These are phyloP conservation scores for Dromococcyx pavoninus DNA, from an alignment of 2,797 vertebrate species.

Conservation along the genomic window DNA sequence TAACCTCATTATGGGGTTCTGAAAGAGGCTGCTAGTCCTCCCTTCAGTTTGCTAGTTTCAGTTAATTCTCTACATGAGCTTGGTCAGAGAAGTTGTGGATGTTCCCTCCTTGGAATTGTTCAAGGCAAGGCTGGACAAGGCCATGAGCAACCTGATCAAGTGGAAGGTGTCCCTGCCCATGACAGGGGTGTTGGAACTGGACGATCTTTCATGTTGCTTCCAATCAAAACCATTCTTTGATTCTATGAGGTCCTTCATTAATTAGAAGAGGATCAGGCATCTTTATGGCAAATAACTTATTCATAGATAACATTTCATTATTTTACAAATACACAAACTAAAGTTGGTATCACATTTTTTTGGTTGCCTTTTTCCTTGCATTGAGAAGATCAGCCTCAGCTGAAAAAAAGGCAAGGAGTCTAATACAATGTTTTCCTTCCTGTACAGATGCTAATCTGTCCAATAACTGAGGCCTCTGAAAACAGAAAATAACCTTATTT, in stretches of 20 bases:
- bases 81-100: neutral
- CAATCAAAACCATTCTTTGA: neutral
- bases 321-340: neutral
- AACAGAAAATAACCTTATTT: neutral
- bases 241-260: neutral
- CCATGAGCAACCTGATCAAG: neutral
- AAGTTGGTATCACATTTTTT: neutral
- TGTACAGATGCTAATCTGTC: neutral
- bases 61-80: neutral
- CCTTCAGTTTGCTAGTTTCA: neutral
- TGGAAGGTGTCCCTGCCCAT: too few relatives aligned
- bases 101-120: neutral
- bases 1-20: neutral
- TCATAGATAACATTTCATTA: neutral
- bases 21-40: neutral
- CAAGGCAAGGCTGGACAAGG: neutral
- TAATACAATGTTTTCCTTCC: neutral
- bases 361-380: neutral
- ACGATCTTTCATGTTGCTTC: too few relatives aligned
- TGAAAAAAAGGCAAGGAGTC: neutral
- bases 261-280: neutral
- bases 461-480: neutral
- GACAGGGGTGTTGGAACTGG: too few relatives aligned
- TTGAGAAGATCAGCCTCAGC: neutral
- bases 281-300: neutral